A percentile compares a stretch with the other conserved stretches of the same genome.
Evolutionary conservation across 2,113 vertebrate species (phyloP).

Genomic region (Dromiciops gliroides): DNA sequence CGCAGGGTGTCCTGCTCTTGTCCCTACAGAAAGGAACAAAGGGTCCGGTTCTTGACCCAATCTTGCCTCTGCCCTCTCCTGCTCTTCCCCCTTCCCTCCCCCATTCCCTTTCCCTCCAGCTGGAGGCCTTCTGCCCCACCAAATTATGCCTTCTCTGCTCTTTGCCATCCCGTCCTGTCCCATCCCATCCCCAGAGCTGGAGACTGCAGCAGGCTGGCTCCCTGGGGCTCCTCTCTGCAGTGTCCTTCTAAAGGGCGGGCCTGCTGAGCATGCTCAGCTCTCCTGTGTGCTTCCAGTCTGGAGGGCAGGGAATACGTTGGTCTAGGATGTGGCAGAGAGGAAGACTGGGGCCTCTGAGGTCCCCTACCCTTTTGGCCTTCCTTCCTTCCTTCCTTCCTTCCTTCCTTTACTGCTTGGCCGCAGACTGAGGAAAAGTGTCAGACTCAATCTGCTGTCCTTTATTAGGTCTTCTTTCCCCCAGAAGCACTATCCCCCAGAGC

Average conservation of each 20-base stretch:
- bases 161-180: background rate
- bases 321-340: background rate
- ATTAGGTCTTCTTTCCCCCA: background rate
- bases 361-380: background rate
- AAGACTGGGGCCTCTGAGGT: background rate
- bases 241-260: slow-evolving; percentile 82
- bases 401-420: background rate
- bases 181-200: background rate
- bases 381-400: background rate
- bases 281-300: background rate
- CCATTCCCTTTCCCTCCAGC: background rate
- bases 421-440: background rate
- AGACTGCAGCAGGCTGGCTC: slow-evolving; percentile 9
- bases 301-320: slow-evolving; percentile 3
- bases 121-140: background rate
- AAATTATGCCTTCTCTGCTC: background rate
- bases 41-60: background rate
- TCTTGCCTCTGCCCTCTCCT: background rate
- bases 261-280: slow-evolving; percentile 77
- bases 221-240: slow-evolving; percentile 77
- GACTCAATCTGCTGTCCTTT: background rate
- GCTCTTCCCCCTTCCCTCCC: background rate
- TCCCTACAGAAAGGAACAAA: background rate
- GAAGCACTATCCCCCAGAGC: background rate
- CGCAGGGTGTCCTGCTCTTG: background rate